Percentiles rank a stretch among this genome's conserved stretches.
Evolutionary conservation across 2,113 vertebrate species (phyloP).

Genomic region (Cariama cristata): DNA sequence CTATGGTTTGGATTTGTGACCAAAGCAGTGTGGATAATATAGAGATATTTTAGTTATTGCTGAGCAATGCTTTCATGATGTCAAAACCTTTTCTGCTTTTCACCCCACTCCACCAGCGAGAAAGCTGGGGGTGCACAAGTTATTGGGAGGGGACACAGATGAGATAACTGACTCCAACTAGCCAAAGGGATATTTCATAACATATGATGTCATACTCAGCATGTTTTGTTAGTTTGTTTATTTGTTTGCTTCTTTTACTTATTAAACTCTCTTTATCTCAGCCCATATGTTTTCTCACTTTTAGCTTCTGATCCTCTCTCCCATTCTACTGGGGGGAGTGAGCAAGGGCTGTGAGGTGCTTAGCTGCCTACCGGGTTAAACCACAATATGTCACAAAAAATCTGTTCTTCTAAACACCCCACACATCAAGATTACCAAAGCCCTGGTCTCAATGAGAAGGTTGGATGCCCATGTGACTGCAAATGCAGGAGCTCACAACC

Average conservation of each 20-base stretch:
- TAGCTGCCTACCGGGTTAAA: neutral
- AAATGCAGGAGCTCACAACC: rapidly evolving
- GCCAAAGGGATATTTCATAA: neutral
- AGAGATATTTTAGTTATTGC: rapidly evolving
- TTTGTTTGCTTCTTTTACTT: neutral
- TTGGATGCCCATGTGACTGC: neutral
- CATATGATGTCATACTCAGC: neutral
- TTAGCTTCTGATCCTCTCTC: neutral
- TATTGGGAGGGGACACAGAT: neutral
- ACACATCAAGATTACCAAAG: neutral
- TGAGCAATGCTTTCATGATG: rapidly evolving
- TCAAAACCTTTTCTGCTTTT: neutral
- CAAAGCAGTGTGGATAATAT: neutral
- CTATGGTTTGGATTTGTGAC: neutral
- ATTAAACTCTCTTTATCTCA: neutral
- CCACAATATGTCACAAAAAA: neutral
- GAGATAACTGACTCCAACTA: neutral
- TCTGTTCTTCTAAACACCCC: neutral
- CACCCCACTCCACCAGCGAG: rapidly evolving
- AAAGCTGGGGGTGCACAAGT: neutral
- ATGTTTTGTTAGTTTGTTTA: neutral
- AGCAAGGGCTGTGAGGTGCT: neutral
- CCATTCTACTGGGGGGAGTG: rapidly evolving
- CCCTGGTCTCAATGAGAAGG: neutral
- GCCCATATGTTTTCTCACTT: neutral